Conservation (phyloP, 35 echinoderm and acorn worm species). For the Chiridota heheva region DNA sequence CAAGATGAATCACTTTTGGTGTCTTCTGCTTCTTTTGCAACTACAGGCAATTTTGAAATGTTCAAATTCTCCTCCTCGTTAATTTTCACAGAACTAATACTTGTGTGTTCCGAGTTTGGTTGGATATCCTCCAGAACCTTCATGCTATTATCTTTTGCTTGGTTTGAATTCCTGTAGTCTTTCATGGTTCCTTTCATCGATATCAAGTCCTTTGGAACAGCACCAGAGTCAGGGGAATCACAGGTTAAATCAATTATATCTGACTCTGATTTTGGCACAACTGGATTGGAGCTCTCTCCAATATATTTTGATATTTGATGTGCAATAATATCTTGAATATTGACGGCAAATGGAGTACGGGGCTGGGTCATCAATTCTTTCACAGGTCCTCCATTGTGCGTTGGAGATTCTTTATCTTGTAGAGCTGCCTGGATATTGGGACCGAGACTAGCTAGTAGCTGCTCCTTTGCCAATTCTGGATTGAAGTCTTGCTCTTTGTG, state of each 20-base stretch:
- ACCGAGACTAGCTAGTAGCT: constrained; percentile 19
- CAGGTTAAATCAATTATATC: constrained; percentile 31
- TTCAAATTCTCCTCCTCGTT: too few species aligned
- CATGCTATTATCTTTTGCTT: too few species aligned
- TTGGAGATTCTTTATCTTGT: constrained; percentile 32
- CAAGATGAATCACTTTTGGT: too few species aligned
- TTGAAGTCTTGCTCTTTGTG: too few species aligned
- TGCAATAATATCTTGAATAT: constrained; percentile 29
- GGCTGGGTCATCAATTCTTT: constrained; percentile 19
- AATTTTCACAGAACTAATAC: too few species aligned
- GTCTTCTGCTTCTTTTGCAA: too few species aligned
- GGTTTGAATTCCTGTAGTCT: too few species aligned
- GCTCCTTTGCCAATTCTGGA: constrained; percentile 18
- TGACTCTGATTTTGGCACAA: not conserved
- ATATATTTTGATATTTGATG: constrained; percentile 36
- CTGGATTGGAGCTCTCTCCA: constrained; percentile 13
- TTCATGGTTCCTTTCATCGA: too few species aligned
- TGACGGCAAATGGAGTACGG: constrained; percentile 14
- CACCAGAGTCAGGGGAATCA: constrained; percentile 24
- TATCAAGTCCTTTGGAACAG: too few species aligned
- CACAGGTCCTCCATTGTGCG: not conserved
- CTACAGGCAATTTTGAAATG: too few species aligned
- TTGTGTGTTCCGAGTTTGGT: too few species aligned
- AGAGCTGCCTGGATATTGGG: constrained; percentile 13
- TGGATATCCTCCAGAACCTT: too few species aligned